Conservation (phyloP, 1,140 invertebrate species). For the Drosophila fuyamai region DNA sequence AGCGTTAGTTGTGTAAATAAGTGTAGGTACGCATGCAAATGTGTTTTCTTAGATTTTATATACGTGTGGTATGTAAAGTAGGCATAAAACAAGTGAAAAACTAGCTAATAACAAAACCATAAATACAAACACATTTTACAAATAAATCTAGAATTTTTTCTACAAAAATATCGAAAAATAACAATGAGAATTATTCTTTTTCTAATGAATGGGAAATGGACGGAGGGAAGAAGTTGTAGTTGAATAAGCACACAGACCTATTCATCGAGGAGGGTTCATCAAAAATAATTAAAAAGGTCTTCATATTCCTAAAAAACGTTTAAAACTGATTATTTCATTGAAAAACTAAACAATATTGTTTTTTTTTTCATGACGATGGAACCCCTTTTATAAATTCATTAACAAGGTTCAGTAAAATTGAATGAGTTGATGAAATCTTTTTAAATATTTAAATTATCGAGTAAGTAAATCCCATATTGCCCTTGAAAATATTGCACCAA, state of each 20-base stretch:
- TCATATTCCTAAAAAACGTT: too few species aligned
- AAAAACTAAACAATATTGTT: too few species aligned
- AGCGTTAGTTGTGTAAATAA: slow-evolving; percentile 81
- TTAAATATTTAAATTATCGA: background rate
- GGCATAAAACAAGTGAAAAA: slow-evolving; percentile 55
- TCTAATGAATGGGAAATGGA: slow-evolving; percentile 17
- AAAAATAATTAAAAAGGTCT: too few species aligned
- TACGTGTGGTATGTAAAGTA: slow-evolving; percentile 72
- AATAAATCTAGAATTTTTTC: slow-evolving; percentile 65
- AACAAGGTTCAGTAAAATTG: background rate
- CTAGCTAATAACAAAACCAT: slow-evolving; percentile 44
- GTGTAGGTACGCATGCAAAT: slow-evolving; percentile 63
- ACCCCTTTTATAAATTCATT: too few species aligned
- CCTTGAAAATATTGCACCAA: slow-evolving; percentile 25
- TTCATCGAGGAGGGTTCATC: background rate
- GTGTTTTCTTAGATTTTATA: slow-evolving; percentile 53
- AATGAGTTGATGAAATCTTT: too few species aligned
- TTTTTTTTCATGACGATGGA: too few species aligned
- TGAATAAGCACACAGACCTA: too few species aligned
- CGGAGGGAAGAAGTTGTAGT: background rate
- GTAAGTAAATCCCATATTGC: background rate
- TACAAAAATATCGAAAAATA: slow-evolving; percentile 49
- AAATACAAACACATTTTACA: slow-evolving; percentile 54
- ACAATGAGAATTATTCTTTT: slow-evolving; percentile 37
- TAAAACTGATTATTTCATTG: too few species aligned